Evolutionary conservation across 2,113 vertebrate species (phyloP).

Genomic region (Sciurus niger): DNA sequence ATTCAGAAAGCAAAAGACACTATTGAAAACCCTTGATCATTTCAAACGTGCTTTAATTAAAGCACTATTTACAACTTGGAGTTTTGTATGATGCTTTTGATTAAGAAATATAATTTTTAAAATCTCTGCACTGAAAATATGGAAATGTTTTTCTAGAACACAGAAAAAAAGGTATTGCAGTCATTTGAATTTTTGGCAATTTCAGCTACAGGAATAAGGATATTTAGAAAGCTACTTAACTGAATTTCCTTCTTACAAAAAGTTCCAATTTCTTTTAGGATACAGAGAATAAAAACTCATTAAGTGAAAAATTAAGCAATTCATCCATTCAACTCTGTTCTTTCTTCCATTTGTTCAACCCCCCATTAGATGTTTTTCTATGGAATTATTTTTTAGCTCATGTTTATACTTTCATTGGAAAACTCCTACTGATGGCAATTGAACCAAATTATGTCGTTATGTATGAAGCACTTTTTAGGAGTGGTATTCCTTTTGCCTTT

Average conservation of each 20-base stretch:
- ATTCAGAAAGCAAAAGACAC: constrained; percentile 4
- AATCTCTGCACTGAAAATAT: neutral
- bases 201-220: neutral
- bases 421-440: neutral
- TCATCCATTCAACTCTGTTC: neutral
- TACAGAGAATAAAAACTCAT: constrained; percentile 3
- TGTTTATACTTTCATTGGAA: constrained; percentile 25
- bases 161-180: neutral
- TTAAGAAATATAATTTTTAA: neutral
- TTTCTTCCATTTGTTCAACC: constrained; percentile 23
- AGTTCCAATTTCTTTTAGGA: neutral
- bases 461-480: neutral
- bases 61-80: neutral
- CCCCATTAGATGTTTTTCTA: neutral
- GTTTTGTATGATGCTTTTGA: neutral
- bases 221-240: neutral
- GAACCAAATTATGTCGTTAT: neutral
- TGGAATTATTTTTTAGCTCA: constrained; percentile 34
- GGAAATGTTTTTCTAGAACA: neutral
- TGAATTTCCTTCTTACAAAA: neutral
- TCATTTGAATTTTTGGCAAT: constrained; percentile 24
- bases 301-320: neutral
- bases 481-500: neutral
- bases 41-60: constrained; percentile 45
- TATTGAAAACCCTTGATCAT: constrained; percentile 29